These are phyloP conservation scores for Rhyzopertha dominica DNA, from an alignment of 1,140 invertebrate genomes.

Conservation along the genomic window DNA sequence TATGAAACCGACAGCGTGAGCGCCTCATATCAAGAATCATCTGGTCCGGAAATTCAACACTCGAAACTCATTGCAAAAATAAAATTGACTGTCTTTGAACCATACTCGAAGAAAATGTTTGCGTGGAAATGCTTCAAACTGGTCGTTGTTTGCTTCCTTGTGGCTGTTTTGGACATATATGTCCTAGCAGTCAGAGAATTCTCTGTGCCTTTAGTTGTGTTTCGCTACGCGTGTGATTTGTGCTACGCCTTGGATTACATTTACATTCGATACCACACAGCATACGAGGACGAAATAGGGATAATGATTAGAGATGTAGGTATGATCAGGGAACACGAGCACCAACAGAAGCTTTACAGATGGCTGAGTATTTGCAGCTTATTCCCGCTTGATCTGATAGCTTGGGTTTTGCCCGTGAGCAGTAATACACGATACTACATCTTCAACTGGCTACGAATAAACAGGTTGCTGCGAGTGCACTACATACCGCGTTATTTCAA, in stretches of 20 bases:
- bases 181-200: conserved; percentile 1
- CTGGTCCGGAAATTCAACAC: no score
- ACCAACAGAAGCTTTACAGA: background rate
- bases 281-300: conserved; percentile 9
- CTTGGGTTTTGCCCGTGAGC: background rate
- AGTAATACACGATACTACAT: background rate
- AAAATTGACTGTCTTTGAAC: conserved; percentile 2
- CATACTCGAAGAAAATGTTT: background rate
- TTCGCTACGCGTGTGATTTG: conserved; percentile 5
- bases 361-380: conserved; percentile 6
- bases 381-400: conserved; percentile 3
- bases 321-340: conserved; percentile 3
- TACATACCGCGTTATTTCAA: conserved; percentile 3
- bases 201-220: background rate
- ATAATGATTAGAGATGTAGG: conserved; percentile 4
- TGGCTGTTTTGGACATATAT: conserved; percentile 7
- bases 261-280: conserved; percentile 2
- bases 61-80: no score
- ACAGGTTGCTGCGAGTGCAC: background rate
- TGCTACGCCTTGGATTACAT: background rate
- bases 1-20: no score
- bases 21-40: no score
- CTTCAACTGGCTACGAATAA: background rate
- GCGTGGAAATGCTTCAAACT: background rate
- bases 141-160: conserved; percentile 2